Evolutionary conservation across 1,140 invertebrate species (phyloP).

Genomic region (Lordiphosa collinella): DNA sequence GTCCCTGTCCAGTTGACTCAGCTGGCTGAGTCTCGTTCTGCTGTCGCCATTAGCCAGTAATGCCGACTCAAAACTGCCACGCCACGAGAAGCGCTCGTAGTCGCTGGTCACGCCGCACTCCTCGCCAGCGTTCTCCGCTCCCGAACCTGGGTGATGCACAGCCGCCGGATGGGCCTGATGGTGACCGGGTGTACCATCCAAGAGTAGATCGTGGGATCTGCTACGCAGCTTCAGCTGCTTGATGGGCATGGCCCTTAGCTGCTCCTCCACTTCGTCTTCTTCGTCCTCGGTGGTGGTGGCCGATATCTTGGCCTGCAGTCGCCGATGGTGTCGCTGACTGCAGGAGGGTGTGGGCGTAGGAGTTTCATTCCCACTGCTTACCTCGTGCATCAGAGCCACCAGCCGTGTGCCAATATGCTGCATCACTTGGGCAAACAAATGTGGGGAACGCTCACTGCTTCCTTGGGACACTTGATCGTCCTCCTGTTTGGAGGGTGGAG

Average conservation of each 20-base stretch:
- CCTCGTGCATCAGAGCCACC: slow-evolving; percentile 95
- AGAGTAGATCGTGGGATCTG: slow-evolving; percentile 88
- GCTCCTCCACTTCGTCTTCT: slow-evolving; percentile 80
- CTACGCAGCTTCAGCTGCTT: slow-evolving; percentile 82
- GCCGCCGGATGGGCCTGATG: slow-evolving; percentile 80
- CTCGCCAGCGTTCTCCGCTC: slow-evolving; percentile 81
- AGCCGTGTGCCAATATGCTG: slow-evolving; percentile 94
- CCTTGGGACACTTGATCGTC: slow-evolving; percentile 40
- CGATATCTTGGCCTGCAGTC: slow-evolving; percentile 82
- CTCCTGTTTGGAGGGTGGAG: background rate
- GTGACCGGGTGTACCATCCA: slow-evolving; percentile 80
- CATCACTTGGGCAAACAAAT: slow-evolving; percentile 94
- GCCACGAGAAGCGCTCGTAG: slow-evolving; percentile 93
- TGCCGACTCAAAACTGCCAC: slow-evolving; percentile 93
- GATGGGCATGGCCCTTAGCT: slow-evolving; percentile 81
- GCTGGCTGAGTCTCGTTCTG: slow-evolving; percentile 86
- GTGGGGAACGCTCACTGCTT: slow-evolving; percentile 85
- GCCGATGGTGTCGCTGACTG: slow-evolving; percentile 73
- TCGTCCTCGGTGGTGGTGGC: slow-evolving; percentile 90
- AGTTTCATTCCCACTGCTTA: slow-evolving; percentile 85
- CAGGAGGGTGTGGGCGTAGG: slow-evolving; percentile 80
- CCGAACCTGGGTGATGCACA: slow-evolving; percentile 23
- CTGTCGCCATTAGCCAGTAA: slow-evolving; percentile 90
- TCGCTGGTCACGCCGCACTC: slow-evolving; percentile 89
- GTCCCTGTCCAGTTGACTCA: slow-evolving; percentile 83